Base-by-base conservation (phyloP, 2,888 invertebrate species). In the Agrotis clavis region DNA sequence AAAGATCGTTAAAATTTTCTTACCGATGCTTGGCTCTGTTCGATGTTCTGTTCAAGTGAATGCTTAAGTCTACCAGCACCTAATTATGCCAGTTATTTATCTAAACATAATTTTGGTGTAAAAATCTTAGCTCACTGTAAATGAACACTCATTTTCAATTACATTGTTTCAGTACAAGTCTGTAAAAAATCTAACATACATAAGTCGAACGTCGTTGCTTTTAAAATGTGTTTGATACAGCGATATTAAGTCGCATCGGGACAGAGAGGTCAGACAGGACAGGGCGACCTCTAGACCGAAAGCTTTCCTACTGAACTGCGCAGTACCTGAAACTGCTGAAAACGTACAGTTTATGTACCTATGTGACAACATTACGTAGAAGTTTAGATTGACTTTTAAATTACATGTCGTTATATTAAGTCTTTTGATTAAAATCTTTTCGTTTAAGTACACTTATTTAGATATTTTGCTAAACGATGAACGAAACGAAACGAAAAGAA, bases 261-360 rank as follows among this genome's bases (percentile, higher is more conserved):
- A 63, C 71, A 61, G 41, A 69, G 59, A 71, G 86, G 86, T 85
- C 81, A 85, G 74, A 78, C 61, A 77, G 82, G 86, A 82, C 86
- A 71, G 69, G 45, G 61, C 68, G 86, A 77, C 86, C 86, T 86
- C 85, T 70, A 85, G 86, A 78, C 85, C 80, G 69, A 25, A 21
- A 30, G 59, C 53, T 83, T 41, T 74, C 67, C 82, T 76, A 74
- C 76, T 74, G 72, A 82, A 85, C 79, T 82, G 73, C 85, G 79
- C 60, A 76, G 71, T 77, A 77, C 74, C 73, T 76, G 67, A 76
- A 80, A 76, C 57, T 64, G 59, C 59, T 66, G 59, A 68, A 79
- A 67, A 59, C 47, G 14, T 51, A 21, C 51, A 41, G 47, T 54
- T 18, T 54, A 61, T 67, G 25, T 51, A 64, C 25, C 25, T 25